These are phyloP conservation scores for Colletes gigas DNA, from an alignment of 1,140 invertebrate species.

Conservation along the genomic window DNA sequence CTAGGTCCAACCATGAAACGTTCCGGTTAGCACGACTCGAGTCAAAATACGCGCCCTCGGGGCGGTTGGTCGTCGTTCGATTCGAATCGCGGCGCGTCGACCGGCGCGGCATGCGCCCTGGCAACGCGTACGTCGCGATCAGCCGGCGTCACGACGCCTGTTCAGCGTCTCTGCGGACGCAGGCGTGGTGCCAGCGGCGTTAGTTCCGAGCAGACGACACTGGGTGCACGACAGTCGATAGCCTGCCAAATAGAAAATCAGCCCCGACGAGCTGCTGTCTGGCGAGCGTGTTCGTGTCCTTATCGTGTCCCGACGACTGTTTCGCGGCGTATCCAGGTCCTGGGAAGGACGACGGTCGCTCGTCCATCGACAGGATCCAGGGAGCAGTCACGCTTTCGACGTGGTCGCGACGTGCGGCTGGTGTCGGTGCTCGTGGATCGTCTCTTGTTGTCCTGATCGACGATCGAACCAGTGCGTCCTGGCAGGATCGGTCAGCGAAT, in stretches of 20 bases:
- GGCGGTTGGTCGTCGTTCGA: neutral
- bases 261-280: slow-evolving; percentile 46
- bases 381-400: no score
- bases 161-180: slow-evolving; percentile 49
- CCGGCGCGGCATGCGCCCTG: slow-evolving; percentile 41
- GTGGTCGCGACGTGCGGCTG: no score
- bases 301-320: slow-evolving; percentile 42
- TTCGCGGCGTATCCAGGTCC: neutral
- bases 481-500: slow-evolving; percentile 4
- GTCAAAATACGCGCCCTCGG: slow-evolving; percentile 2
- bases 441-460: slow-evolving; percentile 35
- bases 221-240: slow-evolving; percentile 64
- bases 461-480: slow-evolving; percentile 37
- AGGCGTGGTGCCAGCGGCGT: slow-evolving; percentile 51
- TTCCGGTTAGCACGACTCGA: neutral
- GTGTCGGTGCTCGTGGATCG: slow-evolving; percentile 12
- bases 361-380: neutral
- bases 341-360: neutral
- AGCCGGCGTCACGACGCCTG: slow-evolving; percentile 41
- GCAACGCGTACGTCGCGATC: slow-evolving; percentile 4
- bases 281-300: slow-evolving; percentile 56
- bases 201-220: slow-evolving; percentile 55
- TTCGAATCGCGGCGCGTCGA: slow-evolving; percentile 22
- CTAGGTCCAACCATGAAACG: neutral
- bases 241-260: slow-evolving; percentile 49